These are phyloP conservation scores for Molothrus aeneus DNA, from an alignment of 2,797 vertebrate species.

Conservation along the genomic window DNA sequence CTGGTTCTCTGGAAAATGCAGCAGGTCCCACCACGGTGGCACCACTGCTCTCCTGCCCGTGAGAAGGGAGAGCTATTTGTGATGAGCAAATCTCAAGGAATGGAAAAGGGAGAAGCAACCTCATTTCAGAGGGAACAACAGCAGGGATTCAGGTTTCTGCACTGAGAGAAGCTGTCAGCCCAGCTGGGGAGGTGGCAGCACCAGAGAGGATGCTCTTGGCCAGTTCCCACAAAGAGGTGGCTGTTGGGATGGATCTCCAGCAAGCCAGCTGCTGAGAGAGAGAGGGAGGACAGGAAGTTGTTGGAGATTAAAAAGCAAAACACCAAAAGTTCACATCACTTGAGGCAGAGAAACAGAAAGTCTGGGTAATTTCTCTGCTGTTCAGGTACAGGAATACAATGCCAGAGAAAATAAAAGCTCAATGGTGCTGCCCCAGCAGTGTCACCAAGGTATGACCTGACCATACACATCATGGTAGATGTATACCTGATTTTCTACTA, in stretches of 20 bases:
- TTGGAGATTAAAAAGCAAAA: background rate
- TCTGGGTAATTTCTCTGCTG: background rate
- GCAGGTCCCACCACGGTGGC: rapidly evolving
- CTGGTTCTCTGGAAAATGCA: background rate
- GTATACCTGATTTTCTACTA: background rate
- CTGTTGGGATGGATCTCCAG: background rate
- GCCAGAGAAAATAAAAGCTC: background rate
- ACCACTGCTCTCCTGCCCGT: background rate
- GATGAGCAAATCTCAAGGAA: background rate
- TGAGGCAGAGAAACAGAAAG: background rate
- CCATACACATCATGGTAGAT: background rate
- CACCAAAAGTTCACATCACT: background rate
- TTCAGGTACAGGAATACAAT: background rate
- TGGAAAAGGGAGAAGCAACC: background rate
- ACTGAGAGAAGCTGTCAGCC: background rate
- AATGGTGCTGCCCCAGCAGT: rapidly evolving
- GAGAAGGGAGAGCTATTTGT: background rate
- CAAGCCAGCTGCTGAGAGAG: background rate
- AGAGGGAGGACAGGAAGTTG: background rate
- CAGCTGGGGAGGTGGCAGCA: background rate
- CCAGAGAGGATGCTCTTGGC: background rate
- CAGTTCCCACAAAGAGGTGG: background rate
- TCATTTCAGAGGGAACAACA: background rate
- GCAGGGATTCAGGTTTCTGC: background rate
- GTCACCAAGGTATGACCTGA: background rate